Conservation (phyloP, 2,113 vertebrate species). For the Physeter macrocephalus region DNA sequence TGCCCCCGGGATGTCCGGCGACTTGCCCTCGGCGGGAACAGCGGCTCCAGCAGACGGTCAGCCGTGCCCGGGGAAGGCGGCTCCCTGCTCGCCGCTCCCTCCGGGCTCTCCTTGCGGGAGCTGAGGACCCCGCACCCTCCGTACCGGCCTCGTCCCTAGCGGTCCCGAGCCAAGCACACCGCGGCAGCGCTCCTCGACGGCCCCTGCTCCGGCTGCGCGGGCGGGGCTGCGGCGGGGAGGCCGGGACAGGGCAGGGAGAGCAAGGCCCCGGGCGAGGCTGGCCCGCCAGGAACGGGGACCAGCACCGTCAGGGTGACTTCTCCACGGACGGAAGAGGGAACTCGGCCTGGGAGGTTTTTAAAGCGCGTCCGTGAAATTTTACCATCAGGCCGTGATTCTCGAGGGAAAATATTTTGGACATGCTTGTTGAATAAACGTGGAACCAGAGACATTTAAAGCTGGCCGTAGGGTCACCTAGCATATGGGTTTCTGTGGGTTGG, state of each 20-base stretch:
- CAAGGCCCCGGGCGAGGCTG: accelerated
- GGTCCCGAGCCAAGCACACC: background rate
- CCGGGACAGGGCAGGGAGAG: accelerated
- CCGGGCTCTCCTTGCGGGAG: background rate
- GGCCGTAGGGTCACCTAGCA: background rate
- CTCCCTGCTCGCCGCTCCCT: too few species aligned
- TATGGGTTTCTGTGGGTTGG: background rate
- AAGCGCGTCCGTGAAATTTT: background rate
- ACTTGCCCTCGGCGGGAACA: background rate
- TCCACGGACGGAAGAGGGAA: accelerated
- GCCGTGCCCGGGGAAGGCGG: background rate
- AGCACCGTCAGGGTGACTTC: background rate
- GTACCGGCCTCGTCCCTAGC: background rate
- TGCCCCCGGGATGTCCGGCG: accelerated
- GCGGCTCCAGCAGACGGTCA: background rate
- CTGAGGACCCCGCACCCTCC: background rate
- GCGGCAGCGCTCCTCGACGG: background rate
- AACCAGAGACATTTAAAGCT: background rate
- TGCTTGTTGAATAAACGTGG: background rate
- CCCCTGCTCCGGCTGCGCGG: accelerated
- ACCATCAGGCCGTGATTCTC: too few species aligned
- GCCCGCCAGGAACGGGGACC: background rate
- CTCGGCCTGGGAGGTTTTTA: background rate
- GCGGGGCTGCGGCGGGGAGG: accelerated
- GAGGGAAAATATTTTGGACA: background rate